phyloP scores from a whole-genome alignment of 2,797 vertebrate species.

The Moxostoma hubbsi region DNA sequence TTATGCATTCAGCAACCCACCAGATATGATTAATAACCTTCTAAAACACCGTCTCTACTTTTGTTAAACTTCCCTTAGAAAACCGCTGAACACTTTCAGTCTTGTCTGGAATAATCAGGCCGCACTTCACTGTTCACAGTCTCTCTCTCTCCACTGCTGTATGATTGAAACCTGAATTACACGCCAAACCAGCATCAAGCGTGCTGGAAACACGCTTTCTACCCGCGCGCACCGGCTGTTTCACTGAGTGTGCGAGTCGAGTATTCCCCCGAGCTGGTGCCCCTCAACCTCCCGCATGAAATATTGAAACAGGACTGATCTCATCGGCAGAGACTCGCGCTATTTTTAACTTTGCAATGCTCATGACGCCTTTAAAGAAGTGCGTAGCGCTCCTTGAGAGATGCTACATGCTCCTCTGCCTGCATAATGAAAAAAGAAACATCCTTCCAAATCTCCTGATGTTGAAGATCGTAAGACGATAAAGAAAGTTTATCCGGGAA shows the following conservation, averaged over 20 bases:
- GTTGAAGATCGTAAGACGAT: background rate
- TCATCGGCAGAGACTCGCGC: conserved; percentile 69
- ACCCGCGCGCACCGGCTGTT: conserved; percentile 49
- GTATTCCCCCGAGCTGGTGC: conserved; percentile 73
- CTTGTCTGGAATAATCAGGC: background rate
- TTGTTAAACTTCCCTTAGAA: too few species aligned
- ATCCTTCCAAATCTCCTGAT: background rate
- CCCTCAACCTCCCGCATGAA: conserved; percentile 78
- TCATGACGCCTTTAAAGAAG: conserved; percentile 78
- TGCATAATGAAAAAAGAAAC: conserved; percentile 27
- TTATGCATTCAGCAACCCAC: too few species aligned
- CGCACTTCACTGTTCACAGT: conserved; percentile 22
- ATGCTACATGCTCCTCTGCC: conserved; percentile 26
- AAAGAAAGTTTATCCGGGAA: background rate
- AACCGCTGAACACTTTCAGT: too few species aligned
- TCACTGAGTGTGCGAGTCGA: conserved; percentile 53
- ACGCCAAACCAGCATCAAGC: conserved; percentile 41
- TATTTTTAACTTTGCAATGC: conserved; percentile 80
- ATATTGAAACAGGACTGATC: conserved; percentile 83
- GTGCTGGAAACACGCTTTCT: conserved; percentile 38
- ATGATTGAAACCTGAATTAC: conserved; percentile 28
- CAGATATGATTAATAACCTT: too few species aligned
- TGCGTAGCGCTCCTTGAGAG: conserved; percentile 54
- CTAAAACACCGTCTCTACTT: too few species aligned
- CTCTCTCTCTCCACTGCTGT: background rate